Percentiles rank a stretch among this genome's conserved stretches.
These are phyloP conservation scores for Rambutsinella grinnellia DNA, from an alignment of 2,888 invertebrate genomes.

Conservation along the genomic window DNA sequence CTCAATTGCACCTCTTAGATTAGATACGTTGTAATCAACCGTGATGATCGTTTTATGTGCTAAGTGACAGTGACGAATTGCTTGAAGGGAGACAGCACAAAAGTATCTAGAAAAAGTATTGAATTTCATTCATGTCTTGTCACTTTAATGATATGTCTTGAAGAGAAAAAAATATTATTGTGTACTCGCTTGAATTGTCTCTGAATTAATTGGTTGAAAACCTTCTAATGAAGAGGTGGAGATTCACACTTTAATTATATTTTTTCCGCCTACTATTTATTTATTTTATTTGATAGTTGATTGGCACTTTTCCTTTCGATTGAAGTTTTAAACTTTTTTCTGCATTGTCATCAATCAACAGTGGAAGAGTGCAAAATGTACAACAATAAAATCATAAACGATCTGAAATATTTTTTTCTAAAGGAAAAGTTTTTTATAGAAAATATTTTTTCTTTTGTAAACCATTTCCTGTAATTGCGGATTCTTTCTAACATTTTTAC, in stretches of 20 bases:
- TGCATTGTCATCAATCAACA: background rate
- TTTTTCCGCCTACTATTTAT: background rate
- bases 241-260: background rate
- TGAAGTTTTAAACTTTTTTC: background rate
- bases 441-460: too few relatives aligned
- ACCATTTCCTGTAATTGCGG: too few relatives aligned
- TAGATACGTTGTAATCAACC: background rate
- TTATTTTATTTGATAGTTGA: background rate
- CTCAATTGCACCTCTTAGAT: background rate
- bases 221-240: too few relatives aligned
- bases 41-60: background rate
- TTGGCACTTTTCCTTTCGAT: conserved; percentile 18
- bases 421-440: too few relatives aligned
- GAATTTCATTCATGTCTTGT: too few relatives aligned
- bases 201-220: background rate
- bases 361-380: too few relatives aligned
- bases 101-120: too few relatives aligned
- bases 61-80: background rate
- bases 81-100: background rate
- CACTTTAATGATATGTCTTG: too few relatives aligned
- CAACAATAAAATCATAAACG: too few relatives aligned
- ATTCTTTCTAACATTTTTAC: too few relatives aligned
- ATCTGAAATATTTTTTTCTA: too few relatives aligned
- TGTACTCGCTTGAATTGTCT: background rate
- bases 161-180: too few relatives aligned